Conservation (phyloP, 2,113 vertebrate species). For the Neotoma lepida region DNA sequence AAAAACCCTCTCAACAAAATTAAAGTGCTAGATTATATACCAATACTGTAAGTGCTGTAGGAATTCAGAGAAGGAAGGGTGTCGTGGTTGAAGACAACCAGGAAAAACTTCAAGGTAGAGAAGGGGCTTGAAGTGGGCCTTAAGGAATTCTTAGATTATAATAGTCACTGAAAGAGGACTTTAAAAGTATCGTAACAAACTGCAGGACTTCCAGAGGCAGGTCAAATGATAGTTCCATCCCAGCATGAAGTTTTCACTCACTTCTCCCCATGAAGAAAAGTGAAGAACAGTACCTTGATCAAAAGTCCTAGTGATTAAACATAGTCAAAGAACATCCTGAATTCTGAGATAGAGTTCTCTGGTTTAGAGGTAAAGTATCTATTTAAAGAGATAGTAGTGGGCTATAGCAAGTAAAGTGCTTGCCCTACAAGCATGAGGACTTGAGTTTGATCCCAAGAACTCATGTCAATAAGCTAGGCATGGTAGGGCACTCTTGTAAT, state of each 20-base stretch:
- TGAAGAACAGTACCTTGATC: neutral
- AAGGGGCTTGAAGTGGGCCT: neutral
- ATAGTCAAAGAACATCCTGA: neutral
- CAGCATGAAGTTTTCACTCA: neutral
- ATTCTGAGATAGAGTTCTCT: neutral
- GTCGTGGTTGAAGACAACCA: neutral
- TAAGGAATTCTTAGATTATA: neutral
- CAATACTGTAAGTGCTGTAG: neutral
- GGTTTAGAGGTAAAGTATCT: neutral
- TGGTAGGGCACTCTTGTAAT: neutral
- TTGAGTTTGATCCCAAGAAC: neutral
- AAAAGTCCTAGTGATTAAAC: neutral
- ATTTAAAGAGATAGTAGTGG: neutral
- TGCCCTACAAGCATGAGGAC: neutral
- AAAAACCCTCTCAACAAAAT: conserved; percentile 10
- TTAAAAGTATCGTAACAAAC: neutral
- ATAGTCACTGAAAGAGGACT: neutral
- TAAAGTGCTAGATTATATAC: conserved; percentile 5
- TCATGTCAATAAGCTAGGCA: too few relatives aligned
- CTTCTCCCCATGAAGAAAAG: neutral
- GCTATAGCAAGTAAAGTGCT: neutral
- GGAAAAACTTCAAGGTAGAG: conserved; percentile 42
- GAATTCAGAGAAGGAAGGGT: conserved; percentile 22
- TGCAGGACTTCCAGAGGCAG: neutral
- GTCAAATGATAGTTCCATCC: neutral